Conservation (phyloP, 2,797 vertebrate species). For the Menidia menidia region DNA sequence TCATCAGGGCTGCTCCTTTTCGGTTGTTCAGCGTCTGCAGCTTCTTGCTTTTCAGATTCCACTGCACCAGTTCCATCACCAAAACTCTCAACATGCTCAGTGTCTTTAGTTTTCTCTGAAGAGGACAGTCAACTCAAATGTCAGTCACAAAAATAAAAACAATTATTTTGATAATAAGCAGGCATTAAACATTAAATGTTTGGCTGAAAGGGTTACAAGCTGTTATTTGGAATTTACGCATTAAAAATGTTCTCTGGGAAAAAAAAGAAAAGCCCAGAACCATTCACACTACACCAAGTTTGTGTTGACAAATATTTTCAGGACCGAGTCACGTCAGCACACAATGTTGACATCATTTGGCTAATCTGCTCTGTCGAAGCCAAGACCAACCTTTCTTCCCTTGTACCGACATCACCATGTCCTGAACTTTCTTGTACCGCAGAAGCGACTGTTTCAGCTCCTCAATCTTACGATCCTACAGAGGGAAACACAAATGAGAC, state of each 20-base stretch:
- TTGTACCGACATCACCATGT: constrained; percentile 90
- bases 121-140: constrained; percentile 16
- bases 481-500: constrained; percentile 15
- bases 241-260: too few species aligned
- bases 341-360: neutral
- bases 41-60: constrained; percentile 82
- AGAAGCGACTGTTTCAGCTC: constrained; percentile 92
- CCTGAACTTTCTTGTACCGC: constrained; percentile 95
- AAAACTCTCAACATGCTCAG: constrained; percentile 80
- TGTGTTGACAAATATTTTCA: neutral
- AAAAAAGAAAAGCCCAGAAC: neutral
- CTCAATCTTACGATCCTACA: constrained; percentile 95
- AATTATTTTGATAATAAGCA: neutral
- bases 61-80: constrained; percentile 80
- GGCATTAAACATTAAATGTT: too few species aligned
- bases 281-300: neutral
- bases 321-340: neutral
- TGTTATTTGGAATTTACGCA: neutral
- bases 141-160: neutral
- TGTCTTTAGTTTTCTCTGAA: constrained; percentile 84
- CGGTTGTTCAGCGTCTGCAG: constrained; percentile 79
- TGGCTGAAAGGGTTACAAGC: neutral
- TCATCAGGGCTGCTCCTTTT: constrained; percentile 81
- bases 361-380: neutral
- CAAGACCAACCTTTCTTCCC: constrained; percentile 87